Conservation (phyloP, 2,888 invertebrate species). For the Gibbula magus region DNA sequence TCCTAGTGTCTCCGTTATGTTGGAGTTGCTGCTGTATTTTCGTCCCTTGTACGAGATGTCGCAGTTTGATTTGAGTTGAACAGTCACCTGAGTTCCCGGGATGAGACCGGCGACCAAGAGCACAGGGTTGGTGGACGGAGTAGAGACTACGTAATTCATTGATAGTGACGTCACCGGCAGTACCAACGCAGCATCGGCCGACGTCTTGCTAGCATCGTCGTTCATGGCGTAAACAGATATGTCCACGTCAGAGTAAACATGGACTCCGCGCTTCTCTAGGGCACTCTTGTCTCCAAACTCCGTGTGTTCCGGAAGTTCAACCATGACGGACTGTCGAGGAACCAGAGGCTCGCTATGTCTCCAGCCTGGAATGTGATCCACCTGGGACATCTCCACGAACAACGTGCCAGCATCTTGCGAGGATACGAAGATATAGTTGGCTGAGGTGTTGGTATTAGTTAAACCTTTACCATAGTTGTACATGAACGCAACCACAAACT, state of each 20-base stretch:
- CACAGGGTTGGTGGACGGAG: background rate
- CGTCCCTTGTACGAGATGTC: background rate
- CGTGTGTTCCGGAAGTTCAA: background rate
- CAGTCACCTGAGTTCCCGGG: background rate
- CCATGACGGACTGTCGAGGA: background rate
- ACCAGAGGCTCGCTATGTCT: background rate
- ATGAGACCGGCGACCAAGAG: background rate
- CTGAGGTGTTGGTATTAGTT: background rate
- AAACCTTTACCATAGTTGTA: background rate
- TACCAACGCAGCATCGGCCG: background rate
- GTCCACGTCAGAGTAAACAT: conserved; percentile 10
- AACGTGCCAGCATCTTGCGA: background rate
- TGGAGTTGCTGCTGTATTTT: background rate
- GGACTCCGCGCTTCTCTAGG: background rate
- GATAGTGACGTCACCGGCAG: conserved; percentile 8
- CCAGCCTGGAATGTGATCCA: background rate
- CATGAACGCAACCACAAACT: conserved; percentile 22
- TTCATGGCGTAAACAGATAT: conserved; percentile 21
- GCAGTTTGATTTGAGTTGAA: background rate
- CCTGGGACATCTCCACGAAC: background rate
- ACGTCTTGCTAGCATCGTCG: background rate
- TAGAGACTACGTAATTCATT: background rate
- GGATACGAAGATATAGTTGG: conserved; percentile 14
- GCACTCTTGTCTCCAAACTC: background rate
- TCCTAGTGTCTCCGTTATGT: background rate